These are phyloP conservation scores for Scaptomyza parva DNA, from an alignment of 2,888 invertebrate species.

Conservation along the genomic window DNA sequence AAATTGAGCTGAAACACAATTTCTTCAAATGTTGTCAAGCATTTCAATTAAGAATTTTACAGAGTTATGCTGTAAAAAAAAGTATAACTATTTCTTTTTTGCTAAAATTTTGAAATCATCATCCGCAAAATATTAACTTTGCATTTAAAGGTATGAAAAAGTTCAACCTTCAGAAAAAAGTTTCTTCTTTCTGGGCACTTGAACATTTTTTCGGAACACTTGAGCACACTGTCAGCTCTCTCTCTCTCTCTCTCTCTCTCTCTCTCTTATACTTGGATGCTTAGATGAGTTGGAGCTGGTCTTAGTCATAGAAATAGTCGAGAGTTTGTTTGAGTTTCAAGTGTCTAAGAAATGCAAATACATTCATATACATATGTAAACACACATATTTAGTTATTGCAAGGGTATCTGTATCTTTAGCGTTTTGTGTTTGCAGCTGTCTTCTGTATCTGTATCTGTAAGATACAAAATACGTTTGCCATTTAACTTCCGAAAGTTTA, in stretches of 20 bases:
- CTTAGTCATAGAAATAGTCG: slow-evolving; percentile 1
- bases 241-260: too few species aligned
- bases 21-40: background rate
- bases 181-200: background rate
- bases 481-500: slow-evolving; percentile 75
- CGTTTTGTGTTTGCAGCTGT: slow-evolving; percentile 25
- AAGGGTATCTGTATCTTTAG: slow-evolving; percentile 11
- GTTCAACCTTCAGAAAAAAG: background rate
- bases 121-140: too few species aligned
- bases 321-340: slow-evolving; percentile 31
- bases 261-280: slow-evolving; percentile 3
- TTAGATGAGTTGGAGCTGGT: slow-evolving; percentile 17
- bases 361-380: slow-evolving; percentile 21
- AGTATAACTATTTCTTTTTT: too few species aligned
- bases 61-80: too few species aligned
- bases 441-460: slow-evolving; percentile 54
- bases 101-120: too few species aligned
- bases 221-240: background rate
- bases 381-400: slow-evolving; percentile 33
- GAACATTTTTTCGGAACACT: background rate
- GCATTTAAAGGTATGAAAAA: background rate
- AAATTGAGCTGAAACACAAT: background rate
- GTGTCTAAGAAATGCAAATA: slow-evolving; percentile 42
- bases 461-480: slow-evolving; percentile 73
- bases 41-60: background rate